phyloP scores from a whole-genome alignment of 2,113 vertebrate genomes.

The Sisor rabdophorus region DNA sequence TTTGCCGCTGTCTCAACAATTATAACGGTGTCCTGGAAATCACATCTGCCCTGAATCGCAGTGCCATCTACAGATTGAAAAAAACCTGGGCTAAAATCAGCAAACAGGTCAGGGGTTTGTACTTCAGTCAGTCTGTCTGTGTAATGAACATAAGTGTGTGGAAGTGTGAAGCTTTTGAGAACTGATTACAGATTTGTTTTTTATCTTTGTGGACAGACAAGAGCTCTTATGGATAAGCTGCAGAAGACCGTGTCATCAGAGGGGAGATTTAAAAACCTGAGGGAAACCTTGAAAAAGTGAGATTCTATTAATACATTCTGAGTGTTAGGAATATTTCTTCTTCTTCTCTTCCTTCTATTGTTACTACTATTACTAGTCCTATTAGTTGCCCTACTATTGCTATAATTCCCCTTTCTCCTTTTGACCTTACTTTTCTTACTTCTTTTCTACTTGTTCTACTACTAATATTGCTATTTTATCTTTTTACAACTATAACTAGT shows the following conservation, averaged over 20 bases:
- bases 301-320: constrained; percentile 13
- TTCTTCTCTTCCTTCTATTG: too few species aligned
- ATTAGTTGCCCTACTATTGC: too few species aligned
- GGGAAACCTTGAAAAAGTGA: constrained; percentile 98
- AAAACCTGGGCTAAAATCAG: constrained; percentile 97
- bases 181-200: not conserved
- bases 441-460: too few species aligned
- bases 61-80: constrained; percentile 96
- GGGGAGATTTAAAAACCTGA: constrained; percentile 97
- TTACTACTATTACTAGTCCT: too few species aligned
- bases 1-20: constrained; percentile 94
- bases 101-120: constrained; percentile 81
- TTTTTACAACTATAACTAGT: too few species aligned
- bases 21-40: constrained; percentile 97
- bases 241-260: constrained; percentile 98
- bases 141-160: not conserved
- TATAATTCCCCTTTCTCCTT: too few species aligned
- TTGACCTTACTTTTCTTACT: too few species aligned
- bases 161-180: not conserved
- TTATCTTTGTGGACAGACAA: constrained; percentile 71
- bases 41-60: constrained; percentile 95
- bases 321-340: not conserved
- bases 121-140: not conserved
- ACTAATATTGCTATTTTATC: too few species aligned
- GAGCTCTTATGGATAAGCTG: constrained; percentile 97